Conservation (phyloP, 2,888 invertebrate genomes). For the Helobdella robusta region DNA sequence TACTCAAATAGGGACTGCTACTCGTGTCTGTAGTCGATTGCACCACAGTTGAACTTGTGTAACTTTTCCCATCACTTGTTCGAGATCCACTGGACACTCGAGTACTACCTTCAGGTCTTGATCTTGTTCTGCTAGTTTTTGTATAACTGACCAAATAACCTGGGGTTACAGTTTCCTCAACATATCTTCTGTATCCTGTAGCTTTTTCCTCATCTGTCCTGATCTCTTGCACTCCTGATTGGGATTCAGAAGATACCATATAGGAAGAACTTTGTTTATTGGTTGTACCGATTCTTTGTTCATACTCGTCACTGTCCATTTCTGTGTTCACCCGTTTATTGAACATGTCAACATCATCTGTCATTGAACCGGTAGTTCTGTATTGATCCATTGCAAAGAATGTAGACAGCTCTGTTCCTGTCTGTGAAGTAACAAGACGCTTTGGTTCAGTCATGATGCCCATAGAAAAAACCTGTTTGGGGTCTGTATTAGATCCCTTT, state of each 20-base stretch:
- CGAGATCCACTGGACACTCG: neutral
- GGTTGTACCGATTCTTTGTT: slow-evolving; percentile 10
- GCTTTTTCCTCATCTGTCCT: neutral
- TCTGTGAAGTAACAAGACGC: slow-evolving; percentile 15
- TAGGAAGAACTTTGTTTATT: neutral
- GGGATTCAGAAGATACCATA: neutral
- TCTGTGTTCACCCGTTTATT: slow-evolving; percentile 27
- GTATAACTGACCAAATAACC: slow-evolving; percentile 23
- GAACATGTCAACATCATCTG: slow-evolving; percentile 22
- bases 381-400: slow-evolving; percentile 24
- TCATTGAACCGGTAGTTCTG: slow-evolving; percentile 19
- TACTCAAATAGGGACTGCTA: too few species aligned
- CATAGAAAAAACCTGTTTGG: slow-evolving; percentile 34
- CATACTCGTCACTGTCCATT: slow-evolving; percentile 3
- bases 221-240: neutral
- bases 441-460: slow-evolving; percentile 41
- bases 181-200: slow-evolving; percentile 10
- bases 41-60: slow-evolving; percentile 12
- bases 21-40: slow-evolving; percentile 12
- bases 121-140: slow-evolving; percentile 2
- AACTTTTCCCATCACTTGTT: neutral
- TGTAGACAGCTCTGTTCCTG: slow-evolving; percentile 25
- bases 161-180: slow-evolving; percentile 17
- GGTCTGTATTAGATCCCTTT: slow-evolving; percentile 40
- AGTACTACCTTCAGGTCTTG: neutral